Percentiles rank a stretch among this genome's conserved stretches.
Evolutionary conservation across 2,888 invertebrate genomes (phyloP).

Genomic region (Aromia moschata): DNA sequence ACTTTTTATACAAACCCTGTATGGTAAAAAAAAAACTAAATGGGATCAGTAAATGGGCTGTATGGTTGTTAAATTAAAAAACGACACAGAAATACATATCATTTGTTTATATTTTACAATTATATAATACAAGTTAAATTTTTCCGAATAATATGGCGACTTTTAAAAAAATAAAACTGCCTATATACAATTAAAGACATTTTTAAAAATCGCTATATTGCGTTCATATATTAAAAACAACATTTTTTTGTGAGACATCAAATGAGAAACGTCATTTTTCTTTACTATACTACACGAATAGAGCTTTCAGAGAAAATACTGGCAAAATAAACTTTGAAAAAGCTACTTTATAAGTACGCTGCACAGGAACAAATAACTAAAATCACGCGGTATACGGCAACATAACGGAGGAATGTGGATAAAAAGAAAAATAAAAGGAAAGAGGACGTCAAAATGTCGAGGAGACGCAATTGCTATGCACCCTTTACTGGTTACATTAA

Average conservation of each 20-base stretch:
- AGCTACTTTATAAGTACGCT: slow-evolving; percentile 53
- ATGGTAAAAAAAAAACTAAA: no score
- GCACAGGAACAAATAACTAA: slow-evolving; percentile 49
- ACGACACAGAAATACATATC: slow-evolving; percentile 45
- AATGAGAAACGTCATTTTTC: slow-evolving; percentile 45
- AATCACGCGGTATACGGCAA: slow-evolving; percentile 24
- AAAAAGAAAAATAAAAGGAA: slow-evolving; percentile 20
- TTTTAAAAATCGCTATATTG: slow-evolving; percentile 48
- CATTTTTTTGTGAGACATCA: slow-evolving; percentile 50
- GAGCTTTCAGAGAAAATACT: slow-evolving; percentile 54
- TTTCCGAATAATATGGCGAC: slow-evolving; percentile 41
- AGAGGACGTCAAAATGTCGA: neutral
- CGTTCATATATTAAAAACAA: slow-evolving; percentile 45
- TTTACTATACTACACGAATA: slow-evolving; percentile 46
- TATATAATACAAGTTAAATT: slow-evolving; percentile 58
- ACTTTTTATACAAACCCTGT: no score
- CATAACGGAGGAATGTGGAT: slow-evolving; percentile 30
- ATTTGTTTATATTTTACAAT: slow-evolving; percentile 61
- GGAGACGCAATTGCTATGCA: no score
- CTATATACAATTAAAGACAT: slow-evolving; percentile 41
- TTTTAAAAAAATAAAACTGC: slow-evolving; percentile 46
- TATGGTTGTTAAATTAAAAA: no score
- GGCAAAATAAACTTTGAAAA: slow-evolving; percentile 50
- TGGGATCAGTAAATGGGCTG: no score
- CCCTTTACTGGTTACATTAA: neutral